phyloP scores from a whole-genome alignment of 1,140 invertebrate species.

The Musca vetustissima region DNA sequence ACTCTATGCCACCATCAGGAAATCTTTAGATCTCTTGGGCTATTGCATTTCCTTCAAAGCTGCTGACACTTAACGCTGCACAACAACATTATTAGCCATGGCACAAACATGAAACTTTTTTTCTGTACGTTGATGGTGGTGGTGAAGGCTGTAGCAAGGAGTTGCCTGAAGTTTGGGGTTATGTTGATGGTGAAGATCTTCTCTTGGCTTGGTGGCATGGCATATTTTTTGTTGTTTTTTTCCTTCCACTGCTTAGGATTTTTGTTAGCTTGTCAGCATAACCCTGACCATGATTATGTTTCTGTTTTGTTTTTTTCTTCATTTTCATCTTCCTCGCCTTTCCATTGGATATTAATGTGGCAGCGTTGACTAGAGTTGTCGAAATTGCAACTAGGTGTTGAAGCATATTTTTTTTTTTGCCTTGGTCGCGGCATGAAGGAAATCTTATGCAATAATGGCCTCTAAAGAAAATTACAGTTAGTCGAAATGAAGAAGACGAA shows the following conservation, averaged over 20 bases:
- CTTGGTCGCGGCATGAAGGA: background rate
- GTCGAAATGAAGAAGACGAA: background rate
- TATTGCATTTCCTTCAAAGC: background rate
- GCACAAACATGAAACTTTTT: background rate
- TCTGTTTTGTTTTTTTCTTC: background rate
- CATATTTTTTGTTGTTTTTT: too few species aligned
- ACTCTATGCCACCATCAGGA: background rate
- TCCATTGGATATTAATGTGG: background rate
- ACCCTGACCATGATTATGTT: slow-evolving; percentile 14
- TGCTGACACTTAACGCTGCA: background rate
- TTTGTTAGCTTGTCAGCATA: slow-evolving; percentile 16
- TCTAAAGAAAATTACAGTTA: background rate
- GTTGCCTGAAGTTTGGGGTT: slow-evolving; percentile 3
- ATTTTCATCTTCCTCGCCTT: too few species aligned
- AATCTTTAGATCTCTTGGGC: background rate
- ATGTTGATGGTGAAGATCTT: too few species aligned
- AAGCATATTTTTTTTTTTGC: slow-evolving; percentile 1
- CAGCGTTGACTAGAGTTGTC: background rate
- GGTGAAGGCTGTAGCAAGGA: background rate
- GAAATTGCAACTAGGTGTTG: slow-evolving; percentile 15
- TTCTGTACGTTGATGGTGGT: too few species aligned
- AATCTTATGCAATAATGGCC: slow-evolving; percentile 21
- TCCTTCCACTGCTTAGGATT: background rate
- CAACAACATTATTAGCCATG: slow-evolving; percentile 15
- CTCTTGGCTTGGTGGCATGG: too few species aligned